phyloP scores from a whole-genome alignment of 2,888 invertebrate genomes.

The Chymomyza amoena region DNA sequence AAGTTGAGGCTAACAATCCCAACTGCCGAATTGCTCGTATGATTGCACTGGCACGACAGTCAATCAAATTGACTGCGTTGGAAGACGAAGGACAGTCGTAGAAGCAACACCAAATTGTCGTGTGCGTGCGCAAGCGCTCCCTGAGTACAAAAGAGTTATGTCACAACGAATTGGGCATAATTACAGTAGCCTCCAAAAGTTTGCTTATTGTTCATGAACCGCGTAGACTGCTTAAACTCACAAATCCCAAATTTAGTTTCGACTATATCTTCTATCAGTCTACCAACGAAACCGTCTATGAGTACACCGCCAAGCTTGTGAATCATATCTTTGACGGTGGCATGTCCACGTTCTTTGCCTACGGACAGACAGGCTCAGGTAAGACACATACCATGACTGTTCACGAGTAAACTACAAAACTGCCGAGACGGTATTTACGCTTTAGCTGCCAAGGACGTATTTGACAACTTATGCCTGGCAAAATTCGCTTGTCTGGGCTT shows the following conservation, averaged over 20 bases:
- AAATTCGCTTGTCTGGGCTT: conserved; percentile 91
- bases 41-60: conserved; percentile 93
- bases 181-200: conserved; percentile 96
- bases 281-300: conserved; percentile 97
- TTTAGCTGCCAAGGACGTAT: conserved; percentile 96
- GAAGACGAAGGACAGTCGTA: conserved; percentile 87
- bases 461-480: conserved; percentile 87
- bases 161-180: conserved; percentile 95
- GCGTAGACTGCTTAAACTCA: conserved; percentile 96
- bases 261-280: conserved; percentile 98
- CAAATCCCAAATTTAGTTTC: conserved; percentile 98
- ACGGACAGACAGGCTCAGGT: conserved; percentile 98
- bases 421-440: conserved; percentile 98
- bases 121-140: conserved; percentile 98
- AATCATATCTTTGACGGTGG: conserved; percentile 98
- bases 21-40: conserved; percentile 98
- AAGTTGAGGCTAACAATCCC: conserved; percentile 95
- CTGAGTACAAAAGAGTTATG: conserved; percentile 92
- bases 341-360: conserved; percentile 99
- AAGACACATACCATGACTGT: conserved; percentile 98
- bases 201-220: conserved; percentile 95
- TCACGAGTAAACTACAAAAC: conserved; percentile 94
- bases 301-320: conserved; percentile 97
- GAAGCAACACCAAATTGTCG: conserved; percentile 97
- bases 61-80: conserved; percentile 90